Conservation (phyloP, 2,888 invertebrate species). For the Adelphocoris suturalis region DNA sequence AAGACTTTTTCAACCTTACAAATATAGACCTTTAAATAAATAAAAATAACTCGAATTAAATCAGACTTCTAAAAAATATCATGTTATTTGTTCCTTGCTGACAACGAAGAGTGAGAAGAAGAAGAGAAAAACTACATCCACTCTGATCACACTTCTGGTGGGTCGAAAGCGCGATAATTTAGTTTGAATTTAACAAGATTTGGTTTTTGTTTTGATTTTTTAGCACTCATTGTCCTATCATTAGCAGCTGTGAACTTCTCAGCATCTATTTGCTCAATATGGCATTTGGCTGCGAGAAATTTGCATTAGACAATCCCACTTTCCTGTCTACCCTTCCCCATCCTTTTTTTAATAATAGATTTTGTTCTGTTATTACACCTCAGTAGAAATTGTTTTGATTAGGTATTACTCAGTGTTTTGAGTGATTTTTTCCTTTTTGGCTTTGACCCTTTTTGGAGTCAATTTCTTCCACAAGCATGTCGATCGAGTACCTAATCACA, state of each 20-base stretch:
- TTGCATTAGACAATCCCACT: background rate
- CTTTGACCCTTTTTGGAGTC: background rate
- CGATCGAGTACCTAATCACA: background rate
- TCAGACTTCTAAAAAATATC: conserved; percentile 45
- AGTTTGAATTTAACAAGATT: conserved; percentile 29
- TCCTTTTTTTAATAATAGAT: background rate
- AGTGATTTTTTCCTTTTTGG: background rate
- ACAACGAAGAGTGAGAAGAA: conserved; percentile 77
- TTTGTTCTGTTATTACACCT: background rate
- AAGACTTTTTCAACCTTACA: no score
- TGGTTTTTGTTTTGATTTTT: conserved; percentile 11
- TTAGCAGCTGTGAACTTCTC: background rate
- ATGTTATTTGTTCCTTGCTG: conserved; percentile 68
- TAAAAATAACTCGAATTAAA: background rate
- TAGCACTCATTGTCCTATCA: background rate
- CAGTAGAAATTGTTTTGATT: conserved; percentile 8
- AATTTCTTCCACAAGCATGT: conserved; percentile 14
- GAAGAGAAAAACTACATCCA: conserved; percentile 78
- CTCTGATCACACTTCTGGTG: conserved; percentile 76
- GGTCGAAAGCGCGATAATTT: conserved; percentile 72
- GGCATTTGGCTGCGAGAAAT: background rate
- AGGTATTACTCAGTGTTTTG: background rate
- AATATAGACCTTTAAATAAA: background rate
- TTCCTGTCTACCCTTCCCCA: background rate
- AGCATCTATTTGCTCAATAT: background rate